Percentiles rank a stretch among this genome's conserved stretches.
Evolutionary conservation across 2,888 invertebrate genomes (phyloP).

Genomic region (Dexiosoma caninum): DNA sequence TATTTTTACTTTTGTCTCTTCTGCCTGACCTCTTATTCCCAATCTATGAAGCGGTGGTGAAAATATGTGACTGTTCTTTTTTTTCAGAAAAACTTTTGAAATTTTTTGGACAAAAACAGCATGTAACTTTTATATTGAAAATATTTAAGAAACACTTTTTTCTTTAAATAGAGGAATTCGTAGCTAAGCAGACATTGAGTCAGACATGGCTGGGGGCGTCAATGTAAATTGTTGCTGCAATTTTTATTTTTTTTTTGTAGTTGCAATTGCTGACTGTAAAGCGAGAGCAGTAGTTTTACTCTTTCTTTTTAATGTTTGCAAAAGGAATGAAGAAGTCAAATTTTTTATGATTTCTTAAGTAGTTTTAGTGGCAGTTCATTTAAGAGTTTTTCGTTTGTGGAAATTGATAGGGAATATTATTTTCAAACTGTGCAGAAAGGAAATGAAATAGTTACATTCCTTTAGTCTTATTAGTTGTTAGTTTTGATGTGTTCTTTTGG

Average conservation of each 20-base stretch:
- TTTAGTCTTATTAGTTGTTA: too few species aligned
- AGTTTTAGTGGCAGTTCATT: constrained; percentile 46
- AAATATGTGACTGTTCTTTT: constrained; percentile 3
- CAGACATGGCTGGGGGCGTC: constrained; percentile 58
- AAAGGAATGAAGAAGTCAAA: constrained; percentile 41
- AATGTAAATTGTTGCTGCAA: constrained; percentile 21
- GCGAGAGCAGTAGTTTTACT: background rate
- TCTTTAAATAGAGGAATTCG: background rate
- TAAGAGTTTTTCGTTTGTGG: constrained; percentile 10
- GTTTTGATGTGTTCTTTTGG: too few species aligned
- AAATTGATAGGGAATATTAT: constrained; percentile 39
- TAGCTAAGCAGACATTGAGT: constrained; percentile 54
- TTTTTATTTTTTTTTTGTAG: background rate
- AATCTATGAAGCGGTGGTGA: constrained; percentile 5
- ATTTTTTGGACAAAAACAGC: constrained; percentile 2
- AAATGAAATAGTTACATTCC: background rate
- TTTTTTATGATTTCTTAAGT: constrained; percentile 49
- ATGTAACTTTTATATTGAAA: background rate
- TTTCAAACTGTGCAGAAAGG: background rate
- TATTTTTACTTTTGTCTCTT: constrained; percentile 27
- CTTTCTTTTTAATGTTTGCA: background rate
- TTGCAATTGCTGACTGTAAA: background rate
- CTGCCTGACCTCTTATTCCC: constrained; percentile 41
- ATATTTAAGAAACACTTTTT: background rate
- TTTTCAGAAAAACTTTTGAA: background rate